Evolutionary conservation across 2,888 invertebrate genomes (phyloP).

Genomic region (Caenorhabditis drosophilae): DNA sequence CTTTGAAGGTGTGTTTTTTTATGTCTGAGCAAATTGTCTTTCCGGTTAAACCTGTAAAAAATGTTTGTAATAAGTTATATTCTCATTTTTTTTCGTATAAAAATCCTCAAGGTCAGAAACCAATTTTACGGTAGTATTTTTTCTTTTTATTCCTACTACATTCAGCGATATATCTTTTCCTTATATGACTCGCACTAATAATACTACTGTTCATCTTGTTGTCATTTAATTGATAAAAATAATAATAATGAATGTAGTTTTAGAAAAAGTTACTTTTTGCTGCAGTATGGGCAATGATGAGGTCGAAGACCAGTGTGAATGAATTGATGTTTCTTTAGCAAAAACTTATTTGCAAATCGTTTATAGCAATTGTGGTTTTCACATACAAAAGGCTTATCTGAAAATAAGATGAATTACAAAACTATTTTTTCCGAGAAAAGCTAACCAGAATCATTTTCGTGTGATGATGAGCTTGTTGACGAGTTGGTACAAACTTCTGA

Average conservation of each 20-base stretch:
- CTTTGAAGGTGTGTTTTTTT: conserved; percentile 65
- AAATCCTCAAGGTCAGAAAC: too few relatives aligned
- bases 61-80: not conserved
- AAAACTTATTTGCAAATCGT: conserved; percentile 68
- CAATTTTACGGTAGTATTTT: too few relatives aligned
- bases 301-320: conserved; percentile 69
- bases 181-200: not conserved
- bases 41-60: conserved; percentile 67
- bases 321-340: conserved; percentile 69
- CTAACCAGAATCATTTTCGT: conserved; percentile 5
- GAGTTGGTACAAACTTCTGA: conserved; percentile 16
- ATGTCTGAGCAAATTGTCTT: conserved; percentile 68
- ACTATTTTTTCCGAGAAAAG: not conserved
- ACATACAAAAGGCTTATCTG: conserved; percentile 66
- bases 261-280: conserved; percentile 56
- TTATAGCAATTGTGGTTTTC: conserved; percentile 64
- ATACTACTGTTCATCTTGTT: too few relatives aligned
- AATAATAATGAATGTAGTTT: conserved; percentile 2
- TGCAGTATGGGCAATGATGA: conserved; percentile 67
- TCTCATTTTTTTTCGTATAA: too few relatives aligned
- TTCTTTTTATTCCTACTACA: conserved; percentile 4
- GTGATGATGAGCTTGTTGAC: conserved; percentile 10
- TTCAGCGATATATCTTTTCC: conserved; percentile 3
- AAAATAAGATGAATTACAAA: conserved; percentile 5
- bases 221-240: too few relatives aligned